phyloP scores from a whole-genome alignment of 2,888 invertebrate genomes.

The Aporophyla lueneburgensis region DNA sequence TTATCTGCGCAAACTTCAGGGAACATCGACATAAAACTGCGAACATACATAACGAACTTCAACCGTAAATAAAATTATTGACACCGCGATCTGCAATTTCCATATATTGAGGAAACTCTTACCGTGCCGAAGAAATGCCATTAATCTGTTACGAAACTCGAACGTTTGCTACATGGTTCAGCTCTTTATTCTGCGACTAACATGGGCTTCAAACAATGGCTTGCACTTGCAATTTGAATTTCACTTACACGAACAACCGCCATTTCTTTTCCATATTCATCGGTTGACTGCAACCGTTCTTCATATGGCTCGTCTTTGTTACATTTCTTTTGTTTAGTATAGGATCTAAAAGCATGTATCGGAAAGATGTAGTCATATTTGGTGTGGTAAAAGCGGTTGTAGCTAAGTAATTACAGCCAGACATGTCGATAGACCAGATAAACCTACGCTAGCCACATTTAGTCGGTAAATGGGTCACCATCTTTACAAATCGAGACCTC shows the following conservation, averaged over 20 bases:
- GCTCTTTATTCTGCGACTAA: conserved; percentile 77
- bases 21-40: conserved; percentile 23
- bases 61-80: conserved; percentile 55
- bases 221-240: conserved; percentile 81
- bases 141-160: conserved; percentile 78
- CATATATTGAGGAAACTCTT: conserved; percentile 60
- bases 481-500: too few species aligned
- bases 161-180: conserved; percentile 79
- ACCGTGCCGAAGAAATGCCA: conserved; percentile 68
- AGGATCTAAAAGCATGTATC: background rate
- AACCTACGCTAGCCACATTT: too few species aligned
- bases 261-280: conserved; percentile 80
- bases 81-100: conserved; percentile 51
- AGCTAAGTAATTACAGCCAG: too few species aligned
- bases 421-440: too few species aligned
- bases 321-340: conserved; percentile 27
- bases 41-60: conserved; percentile 26
- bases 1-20: conserved; percentile 19
- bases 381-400: too few species aligned
- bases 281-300: conserved; percentile 69
- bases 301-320: conserved; percentile 24
- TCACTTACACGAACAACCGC: conserved; percentile 71
- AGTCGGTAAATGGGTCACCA: too few species aligned
- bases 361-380: background rate
- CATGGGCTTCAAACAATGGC: conserved; percentile 80